These are phyloP conservation scores for Acanthurus lineatus DNA, from an alignment of 2,797 vertebrate genomes.

Conservation along the genomic window DNA sequence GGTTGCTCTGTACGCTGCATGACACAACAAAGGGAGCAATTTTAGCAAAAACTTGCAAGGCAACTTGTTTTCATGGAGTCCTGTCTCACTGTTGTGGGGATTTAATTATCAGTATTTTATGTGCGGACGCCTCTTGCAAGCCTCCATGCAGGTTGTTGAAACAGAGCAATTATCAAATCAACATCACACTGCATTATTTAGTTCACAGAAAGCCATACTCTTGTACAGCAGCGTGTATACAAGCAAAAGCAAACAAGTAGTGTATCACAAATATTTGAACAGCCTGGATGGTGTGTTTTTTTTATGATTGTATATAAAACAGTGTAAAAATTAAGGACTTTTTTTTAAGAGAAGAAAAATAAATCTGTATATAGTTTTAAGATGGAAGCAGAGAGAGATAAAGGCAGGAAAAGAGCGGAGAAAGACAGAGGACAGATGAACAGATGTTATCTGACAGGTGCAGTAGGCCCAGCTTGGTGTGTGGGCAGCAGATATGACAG, in stretches of 20 bases:
- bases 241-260: slow-evolving; percentile 33
- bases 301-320: background rate
- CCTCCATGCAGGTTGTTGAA: slow-evolving; percentile 52
- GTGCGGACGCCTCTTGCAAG: slow-evolving; percentile 33
- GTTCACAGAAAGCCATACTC: slow-evolving; percentile 49
- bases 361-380: slow-evolving; percentile 1
- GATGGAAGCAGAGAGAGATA: slow-evolving; percentile 11
- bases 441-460: slow-evolving; percentile 82
- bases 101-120: slow-evolving; percentile 65
- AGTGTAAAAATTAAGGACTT: background rate
- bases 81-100: slow-evolving; percentile 25
- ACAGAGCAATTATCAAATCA: slow-evolving; percentile 65
- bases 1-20: background rate
- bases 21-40: slow-evolving; percentile 21
- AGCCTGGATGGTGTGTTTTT: background rate
- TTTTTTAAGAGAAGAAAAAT: slow-evolving; percentile 9
- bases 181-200: slow-evolving; percentile 66
- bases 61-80: slow-evolving; percentile 30
- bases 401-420: slow-evolving; percentile 13
- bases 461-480: slow-evolving; percentile 71
- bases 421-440: slow-evolving; percentile 66
- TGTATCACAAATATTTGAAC: slow-evolving; percentile 33
- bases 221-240: slow-evolving; percentile 19
- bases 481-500: slow-evolving; percentile 76
- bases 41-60: slow-evolving; percentile 27